These are phyloP conservation scores for Vimba vimba DNA, from an alignment of 2,113 vertebrate genomes.

Conservation along the genomic window DNA sequence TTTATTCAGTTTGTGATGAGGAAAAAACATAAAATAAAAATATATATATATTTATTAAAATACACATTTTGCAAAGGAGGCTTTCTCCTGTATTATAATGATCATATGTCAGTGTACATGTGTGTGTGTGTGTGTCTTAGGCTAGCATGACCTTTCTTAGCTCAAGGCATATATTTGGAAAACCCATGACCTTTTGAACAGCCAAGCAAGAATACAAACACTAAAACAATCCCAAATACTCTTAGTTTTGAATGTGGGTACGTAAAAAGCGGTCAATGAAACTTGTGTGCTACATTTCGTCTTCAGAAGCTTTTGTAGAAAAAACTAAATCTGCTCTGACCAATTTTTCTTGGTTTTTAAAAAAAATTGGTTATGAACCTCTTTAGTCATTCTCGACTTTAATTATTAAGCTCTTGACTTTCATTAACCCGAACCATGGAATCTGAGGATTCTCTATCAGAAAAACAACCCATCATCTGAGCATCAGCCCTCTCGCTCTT, in stretches of 20 bases:
- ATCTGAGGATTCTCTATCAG: neutral
- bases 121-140: neutral
- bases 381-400: neutral
- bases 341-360: neutral
- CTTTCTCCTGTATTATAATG: neutral
- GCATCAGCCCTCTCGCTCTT: neutral
- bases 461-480: neutral
- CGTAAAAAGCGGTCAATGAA: neutral
- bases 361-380: neutral
- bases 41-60: neutral
- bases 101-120: neutral
- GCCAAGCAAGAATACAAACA: constrained; percentile 4
- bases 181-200: constrained; percentile 13
- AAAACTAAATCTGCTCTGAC: neutral
- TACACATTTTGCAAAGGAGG: neutral
- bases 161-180: neutral
- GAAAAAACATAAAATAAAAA: neutral
- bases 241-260: neutral
- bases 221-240: neutral
- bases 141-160: neutral
- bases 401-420: neutral
- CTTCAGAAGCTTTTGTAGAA: neutral
- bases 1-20: neutral
- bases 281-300: neutral
- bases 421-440: neutral